Base-by-base conservation (phyloP, 2,888 invertebrate genomes). In the Podotricha telesiphe region DNA sequence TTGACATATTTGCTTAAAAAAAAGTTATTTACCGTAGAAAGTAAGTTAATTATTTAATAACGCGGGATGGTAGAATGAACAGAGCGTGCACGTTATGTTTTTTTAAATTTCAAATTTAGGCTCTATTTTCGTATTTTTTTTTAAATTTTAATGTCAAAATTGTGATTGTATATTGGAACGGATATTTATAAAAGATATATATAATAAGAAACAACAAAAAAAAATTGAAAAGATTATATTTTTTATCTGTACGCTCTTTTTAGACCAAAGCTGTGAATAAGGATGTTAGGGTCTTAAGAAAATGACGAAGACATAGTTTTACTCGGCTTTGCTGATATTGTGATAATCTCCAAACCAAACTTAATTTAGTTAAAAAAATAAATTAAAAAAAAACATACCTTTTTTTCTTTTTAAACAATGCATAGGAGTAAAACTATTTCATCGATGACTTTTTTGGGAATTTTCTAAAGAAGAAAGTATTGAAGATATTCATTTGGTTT, bases 251-350 rank as follows among this genome's bases (percentile, higher is more conserved):
- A 82, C 88, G 88, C 87, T 86, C 90, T 86, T n/a, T n/a, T 83
- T 80, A 91, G 90, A 92, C 92, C 92, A 92, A 92, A 92, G 92
- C 89, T 91, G 92, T 90, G 90, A 89, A 80, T 82, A 70, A 70
- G 59, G 59, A 55, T 64, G 62, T 66, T 64, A 59, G 59, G 63
- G 56, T 34, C 22, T 22, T 47, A 19, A 37, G 50, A 53, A 22
- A 28, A 51, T 13, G 47, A 51, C 59, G 58, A 58, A 2, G 20
- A 20, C 11, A 28, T 47, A 48, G 62, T 61, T 61, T 48, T 48
- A 61, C 47, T 61, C 61, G 45, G 17, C n/a, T 37, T 59, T 48
- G 61, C 61, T 13, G 34, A 61, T 61, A 61, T 34, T 61, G 61
- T 61, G 61, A 67, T 61, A 61, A 51, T 19, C 50, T 50, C 28